Evolutionary conservation across 2,888 invertebrate species (phyloP), one percentile per base, ranked within the genome.

Genomic region (Callinectes sapidus): DNA sequence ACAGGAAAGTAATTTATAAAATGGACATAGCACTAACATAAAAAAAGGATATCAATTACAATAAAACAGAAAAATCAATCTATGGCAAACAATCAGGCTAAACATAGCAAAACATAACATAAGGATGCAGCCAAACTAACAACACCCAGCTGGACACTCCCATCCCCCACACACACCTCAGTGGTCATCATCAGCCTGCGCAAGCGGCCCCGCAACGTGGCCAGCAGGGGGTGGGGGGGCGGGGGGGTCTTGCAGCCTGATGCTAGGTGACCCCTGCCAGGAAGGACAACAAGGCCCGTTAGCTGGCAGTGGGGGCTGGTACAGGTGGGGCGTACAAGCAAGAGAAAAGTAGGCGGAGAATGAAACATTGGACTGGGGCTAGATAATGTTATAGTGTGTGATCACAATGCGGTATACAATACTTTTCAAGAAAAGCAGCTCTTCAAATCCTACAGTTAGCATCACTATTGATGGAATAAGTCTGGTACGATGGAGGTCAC

Each of bases 211-310:
- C 81, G 81, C 16, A 81, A 18, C 81, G 81, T 81, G 35, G 81
- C 81, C 81, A 81, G 81, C 81, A 81, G 81, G 16, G 81, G 81
- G 81, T 81, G 32, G 81, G 81, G 81, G 81, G 81, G 81, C 81
- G 81, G 81, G 81, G 81, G 81, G 81, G 81, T 81, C 32, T 81
- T 81, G 81, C 81, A 35, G 81, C 35, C 81, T 81, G 81, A 81
- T 35, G 81, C 81, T 81, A 35, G 81, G 81, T 81, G 35, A 35
- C 32, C 81, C 81, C 81, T 81, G 81, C 81, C 81, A 81, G 81
- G 81, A 81, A 81, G 81, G 81, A 81, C 81, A 81, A 81, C 35
- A 81, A 81, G 81, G 81, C 81, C 81, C 81, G 81, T 81, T 81
- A 81, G 81, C 81, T 81, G 81, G 81, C 81, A 81, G 35, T 81